Evolutionary conservation across 2,797 vertebrate genomes (phyloP), one percentile per base, ranked within the genome.

Genomic region (Miichthys miiuy): DNA sequence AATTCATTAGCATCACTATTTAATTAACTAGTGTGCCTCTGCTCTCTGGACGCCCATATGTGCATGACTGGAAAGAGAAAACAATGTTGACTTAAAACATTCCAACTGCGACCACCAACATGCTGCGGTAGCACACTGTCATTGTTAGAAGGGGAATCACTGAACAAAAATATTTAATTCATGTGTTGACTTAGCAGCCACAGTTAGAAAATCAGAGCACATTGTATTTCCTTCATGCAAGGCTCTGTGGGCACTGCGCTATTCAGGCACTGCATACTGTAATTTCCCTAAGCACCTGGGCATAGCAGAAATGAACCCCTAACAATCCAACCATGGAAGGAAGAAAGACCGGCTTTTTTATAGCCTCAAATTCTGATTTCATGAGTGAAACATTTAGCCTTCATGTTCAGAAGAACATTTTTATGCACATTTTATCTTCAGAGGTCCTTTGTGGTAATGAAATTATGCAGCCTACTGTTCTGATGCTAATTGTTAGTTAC

Each of bases 81-180:
- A 66, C 11, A 18, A 6, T 6, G 8, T 61, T 20, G 50, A 75
- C 30, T 71, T n/a, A 14, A 69, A 85, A 57, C 62, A 10, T 41
- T 78, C 67, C 42, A 56, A 63, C 34, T 83, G 72, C 54, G 76
- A 68, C 64, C 56, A 44, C 61, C 18, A 60, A 16, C 58, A 50
- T 9, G 18, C 21, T 55, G 46, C 6, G 14, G 25, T 5, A 23
- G 54, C 44, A 27, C 8, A 5, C 44, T 20, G 57, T 42, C 68
- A 50, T 42, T 60, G 14, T 80, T 42, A 75, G 41, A 41, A 68
- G 16, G 21, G 30, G 56, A 80, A 50, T 69, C 50, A 10, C 50
- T 58, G 30, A 77, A 41, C 25, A 50, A 72, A 38, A 68, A 87
- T 80, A 78, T 73, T 82, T 65, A 61, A 85, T 75, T 71, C 69